These are phyloP conservation scores for Pteruthius melanotis DNA, from an alignment of 2,113 vertebrate genomes.

Conservation along the genomic window DNA sequence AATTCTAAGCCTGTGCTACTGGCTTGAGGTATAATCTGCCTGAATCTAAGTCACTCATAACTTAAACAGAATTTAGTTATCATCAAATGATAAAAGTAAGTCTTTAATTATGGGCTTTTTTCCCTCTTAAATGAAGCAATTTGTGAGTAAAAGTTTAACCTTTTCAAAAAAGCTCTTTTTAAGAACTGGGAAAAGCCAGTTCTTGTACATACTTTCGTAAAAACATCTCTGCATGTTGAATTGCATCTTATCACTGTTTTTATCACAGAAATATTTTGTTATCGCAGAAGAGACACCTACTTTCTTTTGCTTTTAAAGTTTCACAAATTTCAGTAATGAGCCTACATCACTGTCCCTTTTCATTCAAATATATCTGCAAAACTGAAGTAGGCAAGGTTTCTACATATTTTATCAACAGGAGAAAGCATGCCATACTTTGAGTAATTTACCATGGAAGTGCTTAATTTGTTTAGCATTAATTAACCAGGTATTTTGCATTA, in stretches of 20 bases:
- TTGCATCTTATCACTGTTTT: neutral
- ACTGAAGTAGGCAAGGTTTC: neutral
- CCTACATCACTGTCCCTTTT: neutral
- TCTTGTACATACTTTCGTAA: neutral
- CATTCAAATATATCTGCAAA: neutral
- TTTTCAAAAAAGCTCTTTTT: neutral
- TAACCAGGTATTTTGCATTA: neutral
- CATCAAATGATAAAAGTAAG: neutral
- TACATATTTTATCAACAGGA: neutral
- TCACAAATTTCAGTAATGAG: neutral
- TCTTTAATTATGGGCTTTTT: neutral
- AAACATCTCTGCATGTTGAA: neutral
- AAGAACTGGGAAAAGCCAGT: rapidly evolving
- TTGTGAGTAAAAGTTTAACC: neutral
- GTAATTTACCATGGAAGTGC: neutral
- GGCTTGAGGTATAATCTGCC: neutral
- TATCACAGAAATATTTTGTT: neutral
- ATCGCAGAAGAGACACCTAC: neutral
- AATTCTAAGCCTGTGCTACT: neutral
- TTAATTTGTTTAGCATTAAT: neutral
- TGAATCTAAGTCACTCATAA: neutral
- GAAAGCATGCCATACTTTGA: neutral
- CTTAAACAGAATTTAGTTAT: neutral
- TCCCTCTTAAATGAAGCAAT: neutral
- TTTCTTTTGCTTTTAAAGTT: neutral